These are phyloP conservation scores for Athrips mouffetella DNA, from an alignment of 2,888 invertebrate genomes.

Conservation along the genomic window DNA sequence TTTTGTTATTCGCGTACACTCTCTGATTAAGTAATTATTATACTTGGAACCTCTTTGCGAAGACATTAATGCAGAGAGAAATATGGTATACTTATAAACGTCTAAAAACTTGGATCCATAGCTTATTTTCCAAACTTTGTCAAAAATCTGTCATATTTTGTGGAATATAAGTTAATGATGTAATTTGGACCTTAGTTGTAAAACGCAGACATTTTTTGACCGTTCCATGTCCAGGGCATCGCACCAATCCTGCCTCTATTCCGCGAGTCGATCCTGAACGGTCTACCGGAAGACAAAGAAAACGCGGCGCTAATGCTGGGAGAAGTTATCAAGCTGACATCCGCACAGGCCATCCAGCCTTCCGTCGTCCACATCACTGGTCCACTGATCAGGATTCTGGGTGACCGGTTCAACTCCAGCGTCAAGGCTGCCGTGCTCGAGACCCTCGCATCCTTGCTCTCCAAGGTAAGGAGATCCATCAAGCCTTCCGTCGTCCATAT, in stretches of 20 bases:
- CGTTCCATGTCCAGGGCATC: constrained; percentile 81
- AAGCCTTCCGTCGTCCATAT: constrained; percentile 98
- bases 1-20: too few relatives aligned
- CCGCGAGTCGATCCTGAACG: constrained; percentile 97
- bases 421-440: constrained; percentile 98
- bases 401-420: constrained; percentile 94
- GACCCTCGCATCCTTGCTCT: constrained; percentile 93
- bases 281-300: constrained; percentile 96
- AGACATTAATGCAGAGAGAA: too few relatives aligned
- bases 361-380: constrained; percentile 99
- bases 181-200: too few relatives aligned
- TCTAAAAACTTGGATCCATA: too few relatives aligned
- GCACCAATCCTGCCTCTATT: constrained; percentile 96
- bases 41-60: too few relatives aligned
- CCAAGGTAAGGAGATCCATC: constrained; percentile 91
- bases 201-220: neutral
- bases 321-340: constrained; percentile 89
- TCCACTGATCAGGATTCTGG: constrained; percentile 97
- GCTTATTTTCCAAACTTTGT: too few relatives aligned
- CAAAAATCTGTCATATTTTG: too few relatives aligned
- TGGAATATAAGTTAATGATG: too few relatives aligned
- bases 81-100: too few relatives aligned
- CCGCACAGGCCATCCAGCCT: constrained; percentile 92
- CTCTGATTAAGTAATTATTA: too few relatives aligned
- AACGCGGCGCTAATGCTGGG: constrained; percentile 94